These are phyloP conservation scores for Lepidothrix coronata DNA, from an alignment of 2,113 vertebrate genomes.

Conservation along the genomic window DNA sequence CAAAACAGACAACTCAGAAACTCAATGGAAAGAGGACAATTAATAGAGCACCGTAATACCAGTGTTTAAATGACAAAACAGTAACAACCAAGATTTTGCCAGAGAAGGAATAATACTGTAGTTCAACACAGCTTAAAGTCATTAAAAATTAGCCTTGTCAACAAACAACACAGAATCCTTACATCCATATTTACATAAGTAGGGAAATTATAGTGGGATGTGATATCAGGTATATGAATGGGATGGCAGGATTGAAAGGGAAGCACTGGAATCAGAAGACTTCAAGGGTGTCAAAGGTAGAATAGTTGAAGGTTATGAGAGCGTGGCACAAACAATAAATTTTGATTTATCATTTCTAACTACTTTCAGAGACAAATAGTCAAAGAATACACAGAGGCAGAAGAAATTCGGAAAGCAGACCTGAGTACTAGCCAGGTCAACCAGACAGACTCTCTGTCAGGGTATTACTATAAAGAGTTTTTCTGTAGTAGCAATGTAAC, in stretches of 20 bases:
- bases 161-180: not conserved
- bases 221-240: not conserved
- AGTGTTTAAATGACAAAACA: not conserved
- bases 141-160: not conserved
- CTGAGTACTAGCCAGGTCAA: not conserved
- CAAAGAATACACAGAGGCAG: not conserved
- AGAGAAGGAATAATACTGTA: not conserved
- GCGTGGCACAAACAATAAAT: accelerated
- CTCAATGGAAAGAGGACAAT: not conserved
- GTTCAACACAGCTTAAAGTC: not conserved
- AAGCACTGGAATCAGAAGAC: not conserved
- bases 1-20: not conserved
- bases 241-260: not conserved
- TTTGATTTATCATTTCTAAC: not conserved
- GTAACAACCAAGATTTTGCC: not conserved
- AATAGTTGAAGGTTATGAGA: not conserved
- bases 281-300: not conserved
- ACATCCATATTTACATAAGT: not conserved
- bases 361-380: not conserved
- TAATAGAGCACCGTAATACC: not conserved
- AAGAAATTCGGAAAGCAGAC: not conserved
- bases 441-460: not conserved
- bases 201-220: not conserved
- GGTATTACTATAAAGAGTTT: not conserved
- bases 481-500: not conserved